A percentile compares a stretch with the other conserved stretches of the same genome.
These are phyloP conservation scores for Cheilosia grossa DNA, from an alignment of 2,888 invertebrate genomes.

Conservation along the genomic window DNA sequence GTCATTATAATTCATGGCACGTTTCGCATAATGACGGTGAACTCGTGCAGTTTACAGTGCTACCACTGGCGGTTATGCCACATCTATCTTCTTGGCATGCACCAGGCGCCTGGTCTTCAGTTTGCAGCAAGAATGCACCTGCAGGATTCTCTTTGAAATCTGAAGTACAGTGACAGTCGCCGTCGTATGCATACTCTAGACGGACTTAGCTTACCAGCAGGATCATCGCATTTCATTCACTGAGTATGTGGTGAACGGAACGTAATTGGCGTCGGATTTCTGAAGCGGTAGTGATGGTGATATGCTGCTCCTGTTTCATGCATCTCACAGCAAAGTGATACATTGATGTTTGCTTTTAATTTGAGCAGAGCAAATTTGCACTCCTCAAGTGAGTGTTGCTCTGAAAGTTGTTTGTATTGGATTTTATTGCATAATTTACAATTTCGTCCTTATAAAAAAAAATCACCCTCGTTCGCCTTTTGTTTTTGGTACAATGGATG, in stretches of 20 bases:
- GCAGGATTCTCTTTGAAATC: constrained; percentile 55
- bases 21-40: constrained; percentile 74
- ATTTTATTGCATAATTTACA: constrained; percentile 43
- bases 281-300: constrained; percentile 35
- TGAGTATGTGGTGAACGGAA: constrained; percentile 46
- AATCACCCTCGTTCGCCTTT: no score
- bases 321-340: constrained; percentile 43
- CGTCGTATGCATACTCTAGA: constrained; percentile 38
- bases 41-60: constrained; percentile 69
- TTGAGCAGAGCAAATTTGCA: constrained; percentile 70
- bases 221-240: constrained; percentile 61
- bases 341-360: constrained; percentile 73
- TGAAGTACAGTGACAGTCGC: constrained; percentile 53
- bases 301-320: constrained; percentile 42
- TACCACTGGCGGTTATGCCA: constrained; percentile 51
- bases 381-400: constrained; percentile 28
- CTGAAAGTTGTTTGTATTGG: constrained; percentile 25
- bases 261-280: constrained; percentile 62
- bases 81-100: constrained; percentile 67
- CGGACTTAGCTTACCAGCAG: constrained; percentile 64
- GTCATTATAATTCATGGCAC: constrained; percentile 72
- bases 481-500: no score
- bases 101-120: constrained; percentile 29
- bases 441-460: not conserved
- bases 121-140: constrained; percentile 56